Evolutionary conservation across 2,113 vertebrate genomes (phyloP).

Genomic region (Pelmatolapia mariae): DNA sequence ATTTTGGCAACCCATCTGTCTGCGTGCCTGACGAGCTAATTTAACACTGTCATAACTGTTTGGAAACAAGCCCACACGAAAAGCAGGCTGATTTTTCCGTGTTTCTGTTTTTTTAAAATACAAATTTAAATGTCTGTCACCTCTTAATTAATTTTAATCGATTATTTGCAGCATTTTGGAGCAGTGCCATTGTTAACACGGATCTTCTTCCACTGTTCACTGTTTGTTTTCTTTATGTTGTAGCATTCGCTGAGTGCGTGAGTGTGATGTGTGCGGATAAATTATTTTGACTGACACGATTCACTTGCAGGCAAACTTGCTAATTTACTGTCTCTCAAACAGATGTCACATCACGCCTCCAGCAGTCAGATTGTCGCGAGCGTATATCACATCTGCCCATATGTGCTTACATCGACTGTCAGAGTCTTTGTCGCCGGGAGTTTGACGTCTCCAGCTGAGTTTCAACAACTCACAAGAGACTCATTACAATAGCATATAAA

Average conservation of each 20-base stretch:
- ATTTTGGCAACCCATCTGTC: not conserved
- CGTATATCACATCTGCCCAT: slow-evolving; percentile 40
- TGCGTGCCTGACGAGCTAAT: not conserved
- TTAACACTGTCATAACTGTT: not conserved
- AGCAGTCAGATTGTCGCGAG: not conserved
- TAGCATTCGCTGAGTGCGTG: not conserved
- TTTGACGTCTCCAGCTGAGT: not conserved
- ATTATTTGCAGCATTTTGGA: not conserved
- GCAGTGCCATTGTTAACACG: not conserved
- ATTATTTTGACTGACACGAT: slow-evolving; percentile 56
- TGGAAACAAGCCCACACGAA: not conserved
- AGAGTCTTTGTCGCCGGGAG: not conserved
- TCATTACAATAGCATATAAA: not conserved
- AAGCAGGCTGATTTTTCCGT: not conserved
- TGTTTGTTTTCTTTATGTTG: slow-evolving; percentile 16
- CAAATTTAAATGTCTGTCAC: not conserved
- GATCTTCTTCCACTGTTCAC: slow-evolving; percentile 16
- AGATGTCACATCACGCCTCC: slow-evolving; percentile 44
- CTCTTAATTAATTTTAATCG: not conserved
- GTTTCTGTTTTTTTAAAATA: not conserved
- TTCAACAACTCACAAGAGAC: not conserved
- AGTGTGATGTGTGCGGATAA: not conserved
- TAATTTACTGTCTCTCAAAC: slow-evolving; percentile 57
- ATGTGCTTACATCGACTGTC: slow-evolving; percentile 22
- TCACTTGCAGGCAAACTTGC: slow-evolving; percentile 31